Conservation (phyloP, 2,113 vertebrate species). For the Danionella cerebrum region DNA sequence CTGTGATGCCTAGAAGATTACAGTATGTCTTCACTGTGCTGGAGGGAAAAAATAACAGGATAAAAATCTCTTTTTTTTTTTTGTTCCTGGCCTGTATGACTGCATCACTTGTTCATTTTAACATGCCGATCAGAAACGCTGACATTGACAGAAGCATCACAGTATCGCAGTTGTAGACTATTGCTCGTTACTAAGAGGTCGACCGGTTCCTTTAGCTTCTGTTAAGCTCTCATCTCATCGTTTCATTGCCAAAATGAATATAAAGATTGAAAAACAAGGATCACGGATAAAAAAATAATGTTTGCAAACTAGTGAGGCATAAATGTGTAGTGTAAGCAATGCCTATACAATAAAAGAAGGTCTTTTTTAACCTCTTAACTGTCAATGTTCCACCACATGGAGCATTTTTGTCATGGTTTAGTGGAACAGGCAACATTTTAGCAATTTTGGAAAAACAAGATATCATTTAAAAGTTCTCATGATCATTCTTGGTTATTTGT, state of each 20-base stretch:
- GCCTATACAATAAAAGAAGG: neutral
- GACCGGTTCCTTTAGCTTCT: neutral
- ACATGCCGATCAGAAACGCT: constrained; percentile 1
- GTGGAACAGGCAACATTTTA: too few relatives aligned
- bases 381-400: too few relatives aligned
- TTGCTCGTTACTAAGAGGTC: constrained; percentile 48
- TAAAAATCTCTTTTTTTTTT: too few relatives aligned
- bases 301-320: neutral
- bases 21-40: neutral
- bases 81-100: neutral
- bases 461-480: too few relatives aligned
- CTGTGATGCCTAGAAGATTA: neutral
- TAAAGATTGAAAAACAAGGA: neutral
- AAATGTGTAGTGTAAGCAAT: neutral
- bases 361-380: neutral
- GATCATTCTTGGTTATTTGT: too few relatives aligned
- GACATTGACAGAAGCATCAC: constrained; percentile 55
- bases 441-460: too few relatives aligned
- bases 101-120: neutral
- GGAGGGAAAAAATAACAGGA: neutral
- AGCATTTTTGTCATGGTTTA: too few relatives aligned
- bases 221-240: neutral
- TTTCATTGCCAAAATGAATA: neutral
- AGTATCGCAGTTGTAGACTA: constrained; percentile 65
- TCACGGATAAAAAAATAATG: too few relatives aligned